These are phyloP conservation scores for Periplaneta americana DNA, from an alignment of 1,140 invertebrate species.

Conservation along the genomic window DNA sequence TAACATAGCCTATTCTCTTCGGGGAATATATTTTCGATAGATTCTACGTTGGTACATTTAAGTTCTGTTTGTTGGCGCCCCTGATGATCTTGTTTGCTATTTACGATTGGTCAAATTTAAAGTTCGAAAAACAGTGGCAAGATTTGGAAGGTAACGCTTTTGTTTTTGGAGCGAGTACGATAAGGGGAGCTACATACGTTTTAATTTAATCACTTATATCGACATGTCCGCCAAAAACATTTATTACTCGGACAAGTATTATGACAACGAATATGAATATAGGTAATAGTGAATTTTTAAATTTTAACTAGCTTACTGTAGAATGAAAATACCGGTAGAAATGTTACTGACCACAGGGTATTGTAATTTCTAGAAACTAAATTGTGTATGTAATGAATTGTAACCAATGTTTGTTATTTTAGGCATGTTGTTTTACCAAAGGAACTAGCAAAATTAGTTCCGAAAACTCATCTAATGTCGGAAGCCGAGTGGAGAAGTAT, in stretches of 20 bases:
- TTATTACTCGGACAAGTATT: slow-evolving; percentile 90
- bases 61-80: too few relatives aligned
- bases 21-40: too few relatives aligned
- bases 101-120: neutral
- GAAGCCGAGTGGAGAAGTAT: slow-evolving; percentile 89
- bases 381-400: too few relatives aligned
- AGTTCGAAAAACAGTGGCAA: neutral
- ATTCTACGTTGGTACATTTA: too few relatives aligned
- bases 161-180: neutral
- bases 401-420: too few relatives aligned
- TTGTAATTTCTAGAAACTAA: neutral
- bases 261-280: slow-evolving; percentile 81
- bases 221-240: slow-evolving; percentile 48
- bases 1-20: too few relatives aligned
- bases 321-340: neutral
- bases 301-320: too few relatives aligned
- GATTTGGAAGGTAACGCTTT: neutral
- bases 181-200: too few relatives aligned
- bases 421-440: slow-evolving; percentile 91
- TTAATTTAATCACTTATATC: too few relatives aligned
- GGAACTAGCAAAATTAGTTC: slow-evolving; percentile 83
- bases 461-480: slow-evolving; percentile 85
- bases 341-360: neutral
- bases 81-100: neutral
- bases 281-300: too few relatives aligned